These are phyloP conservation scores for Knipowitschia caucasica DNA, from an alignment of 2,797 vertebrate species.

Conservation along the genomic window DNA sequence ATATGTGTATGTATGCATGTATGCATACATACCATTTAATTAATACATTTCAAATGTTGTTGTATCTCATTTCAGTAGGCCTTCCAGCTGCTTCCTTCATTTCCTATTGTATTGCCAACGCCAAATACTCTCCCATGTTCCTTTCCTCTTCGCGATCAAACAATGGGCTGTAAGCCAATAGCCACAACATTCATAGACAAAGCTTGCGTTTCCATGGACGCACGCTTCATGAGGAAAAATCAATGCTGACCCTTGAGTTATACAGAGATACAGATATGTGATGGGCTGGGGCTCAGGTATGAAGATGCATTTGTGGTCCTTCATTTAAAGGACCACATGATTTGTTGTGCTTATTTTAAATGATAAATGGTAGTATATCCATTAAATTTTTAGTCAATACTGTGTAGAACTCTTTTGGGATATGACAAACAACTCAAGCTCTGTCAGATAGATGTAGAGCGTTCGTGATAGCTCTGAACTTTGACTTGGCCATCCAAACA, in stretches of 20 bases:
- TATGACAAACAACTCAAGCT: no score
- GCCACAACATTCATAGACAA: constrained; percentile 21
- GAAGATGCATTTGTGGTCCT: no score
- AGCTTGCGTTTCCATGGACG: constrained; percentile 45
- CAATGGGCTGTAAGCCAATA: constrained; percentile 6
- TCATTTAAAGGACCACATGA: no score
- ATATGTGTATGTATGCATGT: no score
- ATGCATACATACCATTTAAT: background rate
- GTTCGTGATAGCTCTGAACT: no score
- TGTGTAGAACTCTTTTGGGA: no score
- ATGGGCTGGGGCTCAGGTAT: constrained; percentile 10
- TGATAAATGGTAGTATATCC: no score
- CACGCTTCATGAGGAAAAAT: constrained; percentile 48
- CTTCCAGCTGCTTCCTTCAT: constrained; percentile 28
- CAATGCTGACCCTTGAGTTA: constrained; percentile 46
- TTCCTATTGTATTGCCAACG: constrained; percentile 29
- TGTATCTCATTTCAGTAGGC: constrained; percentile 3
- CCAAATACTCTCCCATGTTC: constrained; percentile 1
- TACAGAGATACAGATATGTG: constrained; percentile 39
- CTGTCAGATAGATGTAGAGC: no score
- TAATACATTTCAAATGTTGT: background rate
- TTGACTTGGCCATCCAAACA: no score
- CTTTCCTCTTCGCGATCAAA: constrained; percentile 9
- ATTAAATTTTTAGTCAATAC: no score
- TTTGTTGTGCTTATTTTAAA: no score